Evolutionary conservation across 2,888 invertebrate genomes (phyloP), one percentile per base, ranked within the genome.

Genomic region (Mycogona germanica): DNA sequence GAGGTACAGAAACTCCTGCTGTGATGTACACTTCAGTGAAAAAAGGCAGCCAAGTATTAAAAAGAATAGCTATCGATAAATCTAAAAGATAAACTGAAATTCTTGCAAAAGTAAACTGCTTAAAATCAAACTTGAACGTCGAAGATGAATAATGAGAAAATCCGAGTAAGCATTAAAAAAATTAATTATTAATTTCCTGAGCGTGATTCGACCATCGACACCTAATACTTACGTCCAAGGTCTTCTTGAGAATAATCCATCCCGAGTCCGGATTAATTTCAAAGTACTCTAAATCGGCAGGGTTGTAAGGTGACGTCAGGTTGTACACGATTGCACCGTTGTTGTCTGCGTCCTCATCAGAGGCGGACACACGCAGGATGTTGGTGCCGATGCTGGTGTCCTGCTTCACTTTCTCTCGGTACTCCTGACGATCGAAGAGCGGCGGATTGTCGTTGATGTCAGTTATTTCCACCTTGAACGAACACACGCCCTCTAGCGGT

Each of bases 371-470:
- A 66, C 92, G 79, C 60, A 92, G 75, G 64, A 93, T 92, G 70
- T 92, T 92, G 25, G 91, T 91, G 59, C 91, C 92, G 64, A 89
- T 89, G 72, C 88, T 91, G 57, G 92, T 92, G 69, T 93, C 92
- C 76, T 93, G 92, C 73, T 92, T 92, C 54, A 93, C 92, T 71
- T 92, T 92, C 73, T 93, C 92, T 65, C 91, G 86, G 72, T 93
- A 93, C 87, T 89, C 91, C 81, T 92, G 92, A 75, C 92, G 78
- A 73, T 92, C 92, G 71, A 93, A 93, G 50, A 92, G 73, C 7
- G 92, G 92, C 6, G 92, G 91, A 72, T 96, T 96, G 70, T 97
- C 97, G 67, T 97, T 98, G 42, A 93, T 89, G 70, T 97, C 97
- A 1, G 91, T 91, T 51, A 97, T 92, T 75, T 93, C 93, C 45